A percentile compares a stretch with the other conserved stretches of the same genome.
phyloP scores from a whole-genome alignment of 2,113 vertebrate genomes.

The Nanger granti region DNA sequence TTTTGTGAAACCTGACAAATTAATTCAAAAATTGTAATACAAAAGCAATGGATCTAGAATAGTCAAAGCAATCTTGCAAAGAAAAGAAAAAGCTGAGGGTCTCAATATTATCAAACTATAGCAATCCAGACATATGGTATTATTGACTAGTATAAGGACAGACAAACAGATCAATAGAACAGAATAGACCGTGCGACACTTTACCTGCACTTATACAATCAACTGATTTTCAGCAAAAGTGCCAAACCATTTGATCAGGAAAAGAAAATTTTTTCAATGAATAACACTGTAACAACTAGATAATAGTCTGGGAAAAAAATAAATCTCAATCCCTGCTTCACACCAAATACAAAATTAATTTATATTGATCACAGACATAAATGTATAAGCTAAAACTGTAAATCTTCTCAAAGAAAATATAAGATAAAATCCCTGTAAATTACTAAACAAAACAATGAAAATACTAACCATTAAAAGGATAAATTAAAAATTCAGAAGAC shows the following conservation, averaged over 20 bases:
- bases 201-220: background rate
- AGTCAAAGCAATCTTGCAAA: background rate
- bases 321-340: background rate
- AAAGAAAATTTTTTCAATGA: background rate
- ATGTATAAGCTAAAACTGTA: background rate
- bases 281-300: background rate
- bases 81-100: background rate
- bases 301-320: background rate
- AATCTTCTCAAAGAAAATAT: background rate
- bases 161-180: background rate
- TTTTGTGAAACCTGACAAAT: background rate
- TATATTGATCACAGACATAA: background rate
- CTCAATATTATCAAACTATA: background rate
- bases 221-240: background rate
- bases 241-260: background rate
- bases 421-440: slow-evolving; percentile 8
- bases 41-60: background rate
- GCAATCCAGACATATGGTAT: background rate
- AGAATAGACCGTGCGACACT: background rate
- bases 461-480: background rate
- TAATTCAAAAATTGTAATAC: background rate
- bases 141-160: background rate
- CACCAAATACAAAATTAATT: background rate
- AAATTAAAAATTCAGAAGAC: slow-evolving; percentile 23
- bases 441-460: background rate